Evolutionary conservation across 2,797 vertebrate genomes (phyloP).

Genomic region (Syngnathus rostellatus): DNA sequence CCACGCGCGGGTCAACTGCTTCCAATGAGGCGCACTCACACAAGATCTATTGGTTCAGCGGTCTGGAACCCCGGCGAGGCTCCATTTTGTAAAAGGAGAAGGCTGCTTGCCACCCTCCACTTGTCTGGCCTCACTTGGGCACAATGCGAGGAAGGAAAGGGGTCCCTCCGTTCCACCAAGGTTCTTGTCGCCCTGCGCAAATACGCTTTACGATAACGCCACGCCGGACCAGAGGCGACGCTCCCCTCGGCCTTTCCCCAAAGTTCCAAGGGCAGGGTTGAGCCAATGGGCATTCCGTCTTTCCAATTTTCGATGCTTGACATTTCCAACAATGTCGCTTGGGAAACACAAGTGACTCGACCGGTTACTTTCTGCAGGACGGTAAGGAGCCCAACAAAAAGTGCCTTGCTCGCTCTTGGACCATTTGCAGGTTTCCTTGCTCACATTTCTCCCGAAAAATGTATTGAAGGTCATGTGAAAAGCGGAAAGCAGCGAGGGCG

Average conservation of each 20-base stretch:
- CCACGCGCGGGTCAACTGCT: background rate
- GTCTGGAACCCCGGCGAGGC: constrained; percentile 27
- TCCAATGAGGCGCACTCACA: background rate
- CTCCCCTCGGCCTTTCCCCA: background rate
- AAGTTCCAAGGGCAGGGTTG: background rate
- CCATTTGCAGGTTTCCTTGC: background rate
- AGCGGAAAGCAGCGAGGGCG: constrained; percentile 11
- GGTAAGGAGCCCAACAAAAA: no score
- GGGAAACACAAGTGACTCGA: no score
- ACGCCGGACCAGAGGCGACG: background rate
- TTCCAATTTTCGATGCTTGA: background rate
- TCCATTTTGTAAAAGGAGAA: constrained; percentile 33
- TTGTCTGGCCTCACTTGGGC: constrained; percentile 20
- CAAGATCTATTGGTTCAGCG: no score
- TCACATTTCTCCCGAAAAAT: background rate
- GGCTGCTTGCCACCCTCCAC: constrained; percentile 38
- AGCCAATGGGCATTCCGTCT: background rate
- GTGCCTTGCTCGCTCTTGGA: background rate
- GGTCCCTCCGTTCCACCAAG: constrained; percentile 48
- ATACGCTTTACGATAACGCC: constrained; percentile 9
- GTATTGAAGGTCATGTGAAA: background rate
- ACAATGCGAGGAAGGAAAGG: constrained; percentile 66
- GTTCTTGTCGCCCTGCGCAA: constrained; percentile 45
- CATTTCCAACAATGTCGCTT: background rate
- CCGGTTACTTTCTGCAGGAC: no score